Percentiles rank a stretch among this genome's conserved stretches.
These are phyloP conservation scores for Episyrphus balteatus DNA, from an alignment of 1,140 invertebrate species.

Conservation along the genomic window DNA sequence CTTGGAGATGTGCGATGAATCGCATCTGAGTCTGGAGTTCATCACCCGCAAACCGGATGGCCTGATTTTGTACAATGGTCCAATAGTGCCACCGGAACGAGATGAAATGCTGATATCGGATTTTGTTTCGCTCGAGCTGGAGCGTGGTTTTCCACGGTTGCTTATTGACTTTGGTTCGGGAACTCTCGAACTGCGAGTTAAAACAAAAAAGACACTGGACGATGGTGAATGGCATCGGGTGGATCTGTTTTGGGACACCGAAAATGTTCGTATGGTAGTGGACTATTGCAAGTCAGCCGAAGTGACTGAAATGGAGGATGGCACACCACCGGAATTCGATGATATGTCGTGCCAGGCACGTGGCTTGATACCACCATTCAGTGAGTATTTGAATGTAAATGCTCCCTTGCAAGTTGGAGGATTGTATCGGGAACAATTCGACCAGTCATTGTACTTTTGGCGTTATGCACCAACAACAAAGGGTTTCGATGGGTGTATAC, in stretches of 20 bases:
- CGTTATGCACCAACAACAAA: constrained; percentile 75
- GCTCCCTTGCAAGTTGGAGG: constrained; percentile 89
- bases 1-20: constrained; percentile 90
- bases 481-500: constrained; percentile 89
- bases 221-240: constrained; percentile 94
- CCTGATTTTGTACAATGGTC: constrained; percentile 91
- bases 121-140: constrained; percentile 87
- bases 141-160: constrained; percentile 78
- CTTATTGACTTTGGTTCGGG: constrained; percentile 93
- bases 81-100: constrained; percentile 79
- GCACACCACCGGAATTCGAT: constrained; percentile 73
- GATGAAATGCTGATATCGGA: constrained; percentile 84
- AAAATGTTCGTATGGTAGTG: constrained; percentile 81
- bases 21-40: constrained; percentile 90
- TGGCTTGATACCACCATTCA: constrained; percentile 84
- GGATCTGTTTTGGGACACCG: constrained; percentile 91
- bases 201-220: constrained; percentile 74
- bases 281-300: constrained; percentile 82
- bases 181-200: constrained; percentile 76
- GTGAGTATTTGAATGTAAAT: constrained; percentile 94
- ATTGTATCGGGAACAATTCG: constrained; percentile 72
- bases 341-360: constrained; percentile 77
- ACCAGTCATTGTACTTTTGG: constrained; percentile 75
- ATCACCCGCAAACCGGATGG: constrained; percentile 84
- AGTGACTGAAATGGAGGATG: constrained; percentile 78